Evolutionary conservation across 1,140 invertebrate species (phyloP), one percentile per base, ranked within the genome.

Genomic region (Thaumetopoea pityocampa): DNA sequence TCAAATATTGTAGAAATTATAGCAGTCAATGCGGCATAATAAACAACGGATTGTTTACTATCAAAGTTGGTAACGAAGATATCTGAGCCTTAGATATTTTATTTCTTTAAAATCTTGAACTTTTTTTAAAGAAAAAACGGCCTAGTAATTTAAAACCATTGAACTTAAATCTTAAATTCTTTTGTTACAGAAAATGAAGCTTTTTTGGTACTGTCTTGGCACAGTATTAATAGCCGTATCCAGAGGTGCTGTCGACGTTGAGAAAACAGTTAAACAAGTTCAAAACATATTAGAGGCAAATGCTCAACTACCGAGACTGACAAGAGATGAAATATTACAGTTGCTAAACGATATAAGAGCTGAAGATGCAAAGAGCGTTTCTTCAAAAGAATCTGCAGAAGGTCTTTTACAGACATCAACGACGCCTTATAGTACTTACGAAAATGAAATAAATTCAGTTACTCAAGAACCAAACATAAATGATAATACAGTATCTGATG

Each of bases 211-310:
- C 60, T 69, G 57, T 45, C 8, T 71, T 4, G 19, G 55, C 37
- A 59, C 57, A 52, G 41, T 52, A 44, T 51, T 69, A 9, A 24
- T 54, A 28, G 19, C 41, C 22, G 44, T 57, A 16, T 49, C 58
- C 4, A 26, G 60, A 7, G 58, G 61, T 30, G 68, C 66, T 11
- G 61, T 82, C 1, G 78, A 86, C 50, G 70, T 86, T 2, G 73
- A 85, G 29, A 76, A 78, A 48, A 90, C 89, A 7, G 87, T 91
- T 4, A 67, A 87, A 24, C 86, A 90, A 66, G 90, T 91, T 1
- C 87, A 90, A 44, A 85, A 59, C 17, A 85, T 90, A 37, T 64
- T 91, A 3, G 62, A 81, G 44, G 67, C 78, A 12, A 86, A 91
- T 51, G 67, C 86, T 1, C 74, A 68, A 7, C 53, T 91, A 9